Conservation (phyloP, 2,888 invertebrate species). For the Coenonympha glycerion region DNA sequence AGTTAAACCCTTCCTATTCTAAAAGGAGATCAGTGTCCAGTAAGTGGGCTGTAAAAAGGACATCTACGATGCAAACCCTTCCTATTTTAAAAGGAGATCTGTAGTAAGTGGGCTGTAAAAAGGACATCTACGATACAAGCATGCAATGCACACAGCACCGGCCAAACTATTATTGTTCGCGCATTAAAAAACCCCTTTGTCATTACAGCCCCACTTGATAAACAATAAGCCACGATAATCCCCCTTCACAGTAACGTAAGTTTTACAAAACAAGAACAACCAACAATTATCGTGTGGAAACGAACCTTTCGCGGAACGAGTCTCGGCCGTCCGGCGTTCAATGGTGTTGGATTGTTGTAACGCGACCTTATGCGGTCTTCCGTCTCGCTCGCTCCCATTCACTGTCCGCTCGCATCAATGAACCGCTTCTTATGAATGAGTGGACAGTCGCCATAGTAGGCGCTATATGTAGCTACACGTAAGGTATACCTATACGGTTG, state of each 20-base stretch:
- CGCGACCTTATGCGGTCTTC: conserved; percentile 55
- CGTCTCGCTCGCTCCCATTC: conserved; percentile 71
- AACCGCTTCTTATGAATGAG: conserved; percentile 75
- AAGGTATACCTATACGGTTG: conserved; percentile 43
- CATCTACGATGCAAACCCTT: too few relatives aligned
- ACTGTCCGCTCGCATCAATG: conserved; percentile 67
- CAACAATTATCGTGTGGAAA: conserved; percentile 60
- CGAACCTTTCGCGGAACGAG: conserved; percentile 31
- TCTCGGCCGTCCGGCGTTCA: conserved; percentile 43
- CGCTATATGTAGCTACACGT: conserved; percentile 58
- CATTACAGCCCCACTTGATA: conserved; percentile 15
- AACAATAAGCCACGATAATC: conserved; percentile 27
- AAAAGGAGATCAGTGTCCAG: too few relatives aligned
- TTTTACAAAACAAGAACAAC: conserved; percentile 23
- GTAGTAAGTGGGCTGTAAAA: too few relatives aligned
- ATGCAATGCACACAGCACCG: too few relatives aligned
- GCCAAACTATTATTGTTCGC: too few relatives aligned
- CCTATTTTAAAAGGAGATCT: too few relatives aligned
- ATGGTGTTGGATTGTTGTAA: conserved; percentile 42
- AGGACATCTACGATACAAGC: too few relatives aligned
- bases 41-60: too few relatives aligned
- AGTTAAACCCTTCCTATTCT: too few relatives aligned
- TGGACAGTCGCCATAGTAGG: conserved; percentile 64
- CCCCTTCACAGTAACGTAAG: conserved; percentile 23
- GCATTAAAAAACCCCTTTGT: conserved; percentile 2